Evolutionary conservation across 2,113 vertebrate genomes (phyloP).

Genomic region (Protobothrops flavoviridis): DNA sequence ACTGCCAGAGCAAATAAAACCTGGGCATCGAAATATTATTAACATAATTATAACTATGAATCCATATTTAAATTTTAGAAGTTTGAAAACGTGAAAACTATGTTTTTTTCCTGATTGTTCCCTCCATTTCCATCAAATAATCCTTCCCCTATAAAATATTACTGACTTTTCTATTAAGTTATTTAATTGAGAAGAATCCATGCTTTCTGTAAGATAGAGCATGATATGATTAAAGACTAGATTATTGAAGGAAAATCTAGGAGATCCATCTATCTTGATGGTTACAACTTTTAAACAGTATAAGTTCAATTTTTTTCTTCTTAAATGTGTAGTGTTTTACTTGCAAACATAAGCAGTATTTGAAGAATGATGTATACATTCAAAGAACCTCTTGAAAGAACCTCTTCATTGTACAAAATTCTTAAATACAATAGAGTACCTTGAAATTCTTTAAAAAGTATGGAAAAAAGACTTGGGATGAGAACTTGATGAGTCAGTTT

Average conservation of each 20-base stretch:
- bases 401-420: neutral
- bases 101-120: neutral
- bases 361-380: neutral
- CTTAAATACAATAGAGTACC: neutral
- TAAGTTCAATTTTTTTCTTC: neutral
- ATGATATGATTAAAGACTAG: neutral
- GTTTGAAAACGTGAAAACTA: neutral
- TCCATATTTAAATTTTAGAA: neutral
- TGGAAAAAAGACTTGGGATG: neutral
- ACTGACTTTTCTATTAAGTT: neutral
- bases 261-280: neutral
- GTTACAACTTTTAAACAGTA: neutral
- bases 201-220: neutral
- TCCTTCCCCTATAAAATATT: neutral
- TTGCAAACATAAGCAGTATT: neutral
- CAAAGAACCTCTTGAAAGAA: neutral
- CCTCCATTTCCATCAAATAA: neutral
- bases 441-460: neutral
- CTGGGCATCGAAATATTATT: neutral
- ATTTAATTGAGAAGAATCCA: neutral
- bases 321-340: neutral
- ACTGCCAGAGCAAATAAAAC: neutral
- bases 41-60: neutral
- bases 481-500: neutral
- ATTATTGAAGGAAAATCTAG: neutral